A percentile compares a stretch with the other conserved stretches of the same genome.
These are phyloP conservation scores for Oscheius sp. DNA, from an alignment of 2,888 invertebrate genomes.

Conservation along the genomic window DNA sequence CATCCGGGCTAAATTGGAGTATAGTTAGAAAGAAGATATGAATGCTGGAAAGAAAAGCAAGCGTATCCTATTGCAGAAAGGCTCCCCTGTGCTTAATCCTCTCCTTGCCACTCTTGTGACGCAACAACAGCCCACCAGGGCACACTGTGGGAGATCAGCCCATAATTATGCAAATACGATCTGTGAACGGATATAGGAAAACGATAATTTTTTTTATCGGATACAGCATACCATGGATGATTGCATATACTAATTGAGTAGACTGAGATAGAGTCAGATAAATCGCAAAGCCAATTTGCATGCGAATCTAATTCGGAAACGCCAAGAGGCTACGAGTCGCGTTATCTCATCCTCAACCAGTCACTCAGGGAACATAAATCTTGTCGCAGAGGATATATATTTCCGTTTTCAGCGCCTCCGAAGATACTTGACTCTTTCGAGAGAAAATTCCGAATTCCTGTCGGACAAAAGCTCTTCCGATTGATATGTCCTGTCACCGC, in stretches of 20 bases:
- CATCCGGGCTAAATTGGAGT: constrained; percentile 11
- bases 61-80: constrained; percentile 11
- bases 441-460: constrained; percentile 59
- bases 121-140: constrained; percentile 20
- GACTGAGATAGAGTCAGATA: constrained; percentile 32
- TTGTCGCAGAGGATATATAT: not conserved
- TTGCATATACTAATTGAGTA: constrained; percentile 31
- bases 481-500: constrained; percentile 62
- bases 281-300: constrained; percentile 31
- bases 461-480: constrained; percentile 63
- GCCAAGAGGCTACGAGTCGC: constrained; percentile 28
- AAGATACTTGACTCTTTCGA: constrained; percentile 54
- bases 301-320: constrained; percentile 35
- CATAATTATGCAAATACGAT: constrained; percentile 19
- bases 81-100: constrained; percentile 14
- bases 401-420: constrained; percentile 58
- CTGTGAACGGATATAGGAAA: no score
- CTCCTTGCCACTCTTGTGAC: constrained; percentile 25
- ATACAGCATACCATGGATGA: constrained; percentile 31
- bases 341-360: constrained; percentile 22
- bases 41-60: constrained; percentile 10
- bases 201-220: not conserved
- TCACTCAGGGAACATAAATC: constrained; percentile 31
- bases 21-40: constrained; percentile 4
- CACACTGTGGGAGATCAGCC: not conserved